A percentile compares a stretch with the other conserved stretches of the same genome.
Evolutionary conservation across 1,140 invertebrate species (phyloP).

Genomic region (Oncopeltus fasciatus): DNA sequence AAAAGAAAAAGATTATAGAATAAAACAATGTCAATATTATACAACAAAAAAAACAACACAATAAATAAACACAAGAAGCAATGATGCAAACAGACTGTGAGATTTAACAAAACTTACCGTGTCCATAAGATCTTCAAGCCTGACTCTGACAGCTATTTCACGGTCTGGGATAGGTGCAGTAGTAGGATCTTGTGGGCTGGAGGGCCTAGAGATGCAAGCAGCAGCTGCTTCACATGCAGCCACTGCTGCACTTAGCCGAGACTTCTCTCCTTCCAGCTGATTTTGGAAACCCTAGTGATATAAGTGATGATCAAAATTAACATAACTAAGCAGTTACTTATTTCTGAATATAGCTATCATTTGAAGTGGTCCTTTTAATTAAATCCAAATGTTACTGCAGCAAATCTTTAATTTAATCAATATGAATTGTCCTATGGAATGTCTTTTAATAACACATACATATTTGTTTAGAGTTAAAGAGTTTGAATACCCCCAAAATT

Average conservation of each 20-base stretch:
- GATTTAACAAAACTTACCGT: slow-evolving; percentile 45
- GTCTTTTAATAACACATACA: too few species aligned
- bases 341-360: too few species aligned
- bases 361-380: too few species aligned
- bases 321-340: too few species aligned
- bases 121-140: slow-evolving; percentile 79
- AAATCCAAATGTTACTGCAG: too few species aligned
- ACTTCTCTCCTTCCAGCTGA: slow-evolving; percentile 73
- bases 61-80: neutral
- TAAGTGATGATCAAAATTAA: too few species aligned
- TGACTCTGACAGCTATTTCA: slow-evolving; percentile 65
- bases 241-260: slow-evolving; percentile 66
- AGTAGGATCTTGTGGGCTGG: slow-evolving; percentile 66
- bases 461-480: too few species aligned
- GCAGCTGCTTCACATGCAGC: slow-evolving; percentile 84
- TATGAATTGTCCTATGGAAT: too few species aligned
- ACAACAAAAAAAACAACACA: neutral
- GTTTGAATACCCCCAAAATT: too few species aligned
- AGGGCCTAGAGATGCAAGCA: slow-evolving; percentile 77
- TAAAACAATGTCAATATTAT: neutral
- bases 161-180: slow-evolving; percentile 66
- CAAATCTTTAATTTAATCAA: too few species aligned
- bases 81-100: too few species aligned
- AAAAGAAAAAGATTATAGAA: neutral
- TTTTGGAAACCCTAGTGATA: slow-evolving; percentile 66